These are phyloP conservation scores for Lethrus apterus DNA, from an alignment of 1,140 invertebrate genomes.

Conservation along the genomic window DNA sequence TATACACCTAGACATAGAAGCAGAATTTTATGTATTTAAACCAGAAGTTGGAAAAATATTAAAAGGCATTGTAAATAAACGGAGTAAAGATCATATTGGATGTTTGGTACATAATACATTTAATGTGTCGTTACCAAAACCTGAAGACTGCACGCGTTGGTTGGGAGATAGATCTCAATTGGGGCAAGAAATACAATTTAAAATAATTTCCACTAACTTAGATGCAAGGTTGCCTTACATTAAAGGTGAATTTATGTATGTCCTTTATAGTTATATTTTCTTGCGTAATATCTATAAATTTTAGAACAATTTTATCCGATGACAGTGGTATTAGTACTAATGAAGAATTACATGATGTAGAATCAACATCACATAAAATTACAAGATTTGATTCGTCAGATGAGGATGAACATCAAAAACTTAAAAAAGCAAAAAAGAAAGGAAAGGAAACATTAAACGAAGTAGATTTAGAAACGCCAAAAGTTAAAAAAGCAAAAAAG, in stretches of 20 bases:
- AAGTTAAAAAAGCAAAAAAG: too few relatives aligned
- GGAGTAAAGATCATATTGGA: conserved; percentile 51
- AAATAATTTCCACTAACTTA: conserved; percentile 47
- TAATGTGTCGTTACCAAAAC: conserved; percentile 55
- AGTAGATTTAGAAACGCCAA: too few relatives aligned
- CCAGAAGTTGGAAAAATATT: conserved; percentile 44
- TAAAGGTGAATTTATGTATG: conserved; percentile 35
- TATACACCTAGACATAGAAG: conserved; percentile 54
- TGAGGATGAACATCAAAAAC: neutral
- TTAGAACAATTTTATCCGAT: conserved; percentile 2
- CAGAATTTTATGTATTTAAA: conserved; percentile 57
- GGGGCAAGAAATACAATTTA: conserved; percentile 52
- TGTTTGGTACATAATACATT: conserved; percentile 58
- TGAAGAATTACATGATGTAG: conserved; percentile 1
- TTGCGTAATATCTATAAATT: too few relatives aligned
- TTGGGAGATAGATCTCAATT: conserved; percentile 46
- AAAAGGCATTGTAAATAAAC: conserved; percentile 55
- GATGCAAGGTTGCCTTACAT: conserved; percentile 51
- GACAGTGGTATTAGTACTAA: conserved; percentile 10
- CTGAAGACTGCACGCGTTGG: conserved; percentile 48
- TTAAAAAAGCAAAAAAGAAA: conserved; percentile 3
- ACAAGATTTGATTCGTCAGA: neutral
- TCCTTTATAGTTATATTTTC: neutral
- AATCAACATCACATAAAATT: neutral
- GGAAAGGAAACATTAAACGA: too few relatives aligned